Conservation (phyloP, 1,140 invertebrate species). For the Xylocopa sonorina region DNA sequence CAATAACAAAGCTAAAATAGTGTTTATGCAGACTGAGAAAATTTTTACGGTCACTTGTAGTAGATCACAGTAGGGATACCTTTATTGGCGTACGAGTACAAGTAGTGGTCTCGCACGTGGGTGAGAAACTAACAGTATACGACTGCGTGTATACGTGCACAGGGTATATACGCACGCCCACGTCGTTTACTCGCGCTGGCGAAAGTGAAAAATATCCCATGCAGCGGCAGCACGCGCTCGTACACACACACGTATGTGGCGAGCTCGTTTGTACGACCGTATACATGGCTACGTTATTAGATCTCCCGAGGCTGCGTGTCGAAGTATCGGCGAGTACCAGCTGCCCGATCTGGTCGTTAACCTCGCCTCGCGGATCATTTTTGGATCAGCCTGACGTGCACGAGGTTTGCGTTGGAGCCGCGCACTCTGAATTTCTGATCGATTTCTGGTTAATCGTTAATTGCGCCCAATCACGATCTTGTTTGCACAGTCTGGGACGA, state of each 20-base stretch:
- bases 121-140: slow-evolving; percentile 29
- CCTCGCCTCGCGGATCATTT: slow-evolving; percentile 64
- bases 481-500: background rate
- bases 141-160: slow-evolving; percentile 19
- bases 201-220: slow-evolving; percentile 69
- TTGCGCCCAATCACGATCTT: background rate
- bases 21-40: background rate
- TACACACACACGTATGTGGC: background rate
- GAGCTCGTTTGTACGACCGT: slow-evolving; percentile 34
- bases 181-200: slow-evolving; percentile 60
- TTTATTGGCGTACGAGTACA: background rate
- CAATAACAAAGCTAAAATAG: too few species aligned
- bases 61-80: slow-evolving; percentile 21
- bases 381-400: slow-evolving; percentile 47
- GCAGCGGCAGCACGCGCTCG: slow-evolving; percentile 28
- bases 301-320: slow-evolving; percentile 54
- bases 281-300: slow-evolving; percentile 60
- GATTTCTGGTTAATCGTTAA: slow-evolving; percentile 45
- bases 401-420: slow-evolving; percentile 40
- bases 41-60: background rate
- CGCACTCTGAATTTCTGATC: background rate
- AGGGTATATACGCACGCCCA: slow-evolving; percentile 63
- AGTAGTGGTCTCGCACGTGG: slow-evolving; percentile 51
- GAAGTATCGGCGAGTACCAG: slow-evolving; percentile 65
- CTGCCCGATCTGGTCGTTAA: slow-evolving; percentile 68